Evolutionary conservation across 2,797 vertebrate species (phyloP), one percentile per base, ranked within the genome.

Genomic region (Aselliscus stoliczkanus): DNA sequence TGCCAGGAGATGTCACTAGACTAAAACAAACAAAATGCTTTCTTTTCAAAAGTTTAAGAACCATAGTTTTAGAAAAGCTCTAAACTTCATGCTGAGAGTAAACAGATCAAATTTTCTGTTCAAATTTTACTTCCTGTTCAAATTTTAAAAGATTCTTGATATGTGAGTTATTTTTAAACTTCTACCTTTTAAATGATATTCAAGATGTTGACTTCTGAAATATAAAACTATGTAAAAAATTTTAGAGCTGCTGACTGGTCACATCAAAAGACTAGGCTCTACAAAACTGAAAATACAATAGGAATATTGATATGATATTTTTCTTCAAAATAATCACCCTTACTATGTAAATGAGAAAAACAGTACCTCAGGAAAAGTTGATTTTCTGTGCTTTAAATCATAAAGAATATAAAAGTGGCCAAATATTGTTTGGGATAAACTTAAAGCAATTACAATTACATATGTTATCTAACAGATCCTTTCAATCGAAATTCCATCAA

Each of bases 251-350:
- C 11, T 88, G 7, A 42, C 17, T 87, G 65, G 6, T 58, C 69
- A 86, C 27, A 87, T 81, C 56, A 79, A 91, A 93, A 90, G 37
- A 81, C 14, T 34, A 94, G 37, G n/a, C 8, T 92, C 77, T 93
- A 42, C 39, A 93, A 84, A 88, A 9, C 62, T 80, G 90, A 80
- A 90, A 94, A 25, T 69, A 65, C 4, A 95, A 39, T 23, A 60
- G 25, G 10, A 79, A 54, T 90, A 91, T 44, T 76, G 1, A 12
- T 54, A 90, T 42, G 37, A 64, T 23, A 89, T 29, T 69, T 94
- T 90, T 94, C 65, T 96, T 95, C 79, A 95, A 94, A 97, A 89
- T 84, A 97, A 94, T 89, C 37, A 85, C 27, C 31, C 29, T 90
- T 90, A 83, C 4, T n/a, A 80, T 77, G 62, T 81, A 96, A 93